Percentiles rank a stretch among this genome's conserved stretches.
phyloP scores from a whole-genome alignment of 1,140 invertebrate species.

The Thaumatotibia leucotreta region DNA sequence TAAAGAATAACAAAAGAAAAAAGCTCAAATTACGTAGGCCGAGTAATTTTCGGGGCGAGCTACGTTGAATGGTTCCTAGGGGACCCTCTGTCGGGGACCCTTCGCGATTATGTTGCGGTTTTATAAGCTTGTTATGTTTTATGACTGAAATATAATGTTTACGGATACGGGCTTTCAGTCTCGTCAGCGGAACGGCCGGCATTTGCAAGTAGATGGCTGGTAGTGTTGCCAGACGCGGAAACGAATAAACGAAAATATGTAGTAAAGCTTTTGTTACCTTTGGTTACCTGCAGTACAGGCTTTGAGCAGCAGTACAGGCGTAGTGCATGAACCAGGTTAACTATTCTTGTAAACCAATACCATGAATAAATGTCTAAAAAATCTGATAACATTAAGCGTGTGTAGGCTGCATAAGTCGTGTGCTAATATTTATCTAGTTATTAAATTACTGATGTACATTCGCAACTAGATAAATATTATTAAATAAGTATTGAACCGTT shows the following conservation, averaged over 20 bases:
- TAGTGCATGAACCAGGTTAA: too few species aligned
- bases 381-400: too few species aligned
- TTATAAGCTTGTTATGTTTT: constrained; percentile 72
- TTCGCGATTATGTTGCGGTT: constrained; percentile 61
- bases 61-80: constrained; percentile 52
- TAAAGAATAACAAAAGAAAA: constrained; percentile 70
- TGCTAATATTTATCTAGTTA: too few species aligned
- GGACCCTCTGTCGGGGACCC: constrained; percentile 42
- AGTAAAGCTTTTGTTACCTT: too few species aligned
- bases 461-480: too few species aligned
- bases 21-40: constrained; percentile 66
- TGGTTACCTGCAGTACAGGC: too few species aligned
- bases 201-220: constrained; percentile 7
- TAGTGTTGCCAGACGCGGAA: neutral
- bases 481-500: too few species aligned
- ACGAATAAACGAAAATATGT: neutral
- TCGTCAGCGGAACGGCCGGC: constrained; percentile 8
- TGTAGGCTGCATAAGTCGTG: too few species aligned
- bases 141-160: constrained; percentile 61
- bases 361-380: too few species aligned
- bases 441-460: too few species aligned
- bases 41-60: constrained; percentile 68
- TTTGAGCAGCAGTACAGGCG: too few species aligned
- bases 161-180: constrained; percentile 43
- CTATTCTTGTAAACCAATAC: too few species aligned